Evolutionary conservation across 2,888 invertebrate species (phyloP).

Genomic region (Agonopterix heracliana): DNA sequence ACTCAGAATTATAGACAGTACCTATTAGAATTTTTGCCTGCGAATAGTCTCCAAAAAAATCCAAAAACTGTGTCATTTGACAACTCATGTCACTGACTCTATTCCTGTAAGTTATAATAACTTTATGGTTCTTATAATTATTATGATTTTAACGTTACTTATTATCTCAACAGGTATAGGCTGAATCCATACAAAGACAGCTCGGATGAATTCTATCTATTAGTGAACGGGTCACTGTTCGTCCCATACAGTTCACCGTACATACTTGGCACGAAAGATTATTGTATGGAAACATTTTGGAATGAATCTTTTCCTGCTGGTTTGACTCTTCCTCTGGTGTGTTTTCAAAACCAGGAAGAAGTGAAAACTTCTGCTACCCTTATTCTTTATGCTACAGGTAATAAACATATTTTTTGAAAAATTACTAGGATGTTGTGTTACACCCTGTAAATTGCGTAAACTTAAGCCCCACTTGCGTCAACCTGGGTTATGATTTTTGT

Average conservation of each 20-base stretch:
- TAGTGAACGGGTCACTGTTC: slow-evolving; percentile 76
- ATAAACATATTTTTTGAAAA: slow-evolving; percentile 8
- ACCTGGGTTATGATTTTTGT: too few species aligned
- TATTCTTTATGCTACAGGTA: slow-evolving; percentile 61
- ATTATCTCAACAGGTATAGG: slow-evolving; percentile 56
- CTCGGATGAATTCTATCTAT: slow-evolving; percentile 74
- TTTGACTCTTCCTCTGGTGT: slow-evolving; percentile 72
- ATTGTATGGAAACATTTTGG: slow-evolving; percentile 78
- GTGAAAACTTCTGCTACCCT: slow-evolving; percentile 51
- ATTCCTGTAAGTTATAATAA: too few species aligned
- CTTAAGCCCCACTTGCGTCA: too few species aligned
- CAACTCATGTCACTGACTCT: too few species aligned
- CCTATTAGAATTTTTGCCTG: too few species aligned
- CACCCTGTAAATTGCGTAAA: too few species aligned
- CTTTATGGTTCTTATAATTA: too few species aligned
- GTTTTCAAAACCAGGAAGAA: slow-evolving; percentile 54
- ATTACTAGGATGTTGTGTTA: too few species aligned
- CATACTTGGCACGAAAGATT: slow-evolving; percentile 70
- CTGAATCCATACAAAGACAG: slow-evolving; percentile 63
- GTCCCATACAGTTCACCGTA: slow-evolving; percentile 61
- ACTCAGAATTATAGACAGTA: too few species aligned
- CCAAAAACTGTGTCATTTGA: too few species aligned
- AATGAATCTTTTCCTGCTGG: slow-evolving; percentile 58
- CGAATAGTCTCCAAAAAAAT: too few species aligned
- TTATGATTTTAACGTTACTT: too few species aligned